Evolutionary conservation across 2,113 vertebrate species (phyloP), one percentile per base, ranked within the genome.

Genomic region (Passerina amoena): DNA sequence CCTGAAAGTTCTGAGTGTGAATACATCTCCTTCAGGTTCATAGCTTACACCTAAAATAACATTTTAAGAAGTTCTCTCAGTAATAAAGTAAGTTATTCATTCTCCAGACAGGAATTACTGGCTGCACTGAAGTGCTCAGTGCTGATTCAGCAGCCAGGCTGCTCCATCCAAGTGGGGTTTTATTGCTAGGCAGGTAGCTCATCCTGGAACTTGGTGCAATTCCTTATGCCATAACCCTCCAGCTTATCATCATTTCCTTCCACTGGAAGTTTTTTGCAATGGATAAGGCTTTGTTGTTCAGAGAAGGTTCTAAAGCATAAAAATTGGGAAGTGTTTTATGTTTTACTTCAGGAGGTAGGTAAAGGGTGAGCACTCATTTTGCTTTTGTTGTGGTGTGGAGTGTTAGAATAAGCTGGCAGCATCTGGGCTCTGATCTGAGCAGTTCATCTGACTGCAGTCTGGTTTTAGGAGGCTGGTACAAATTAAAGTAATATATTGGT

Each of bases 131-230:
- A 76, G 72, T 38, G 88, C 30, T 92, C 48, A 30, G 44, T 96
- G 96, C 96, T 95, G 93, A 96, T 71, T 95, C 94, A 96, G 96
- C 96, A 96, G 64, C 64, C 45, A 8, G 68, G 85, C 47, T 70
- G 82, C 63, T 84, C 77, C 66, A 88, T 86, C 86, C 61, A 65
- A 84, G 73, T 16, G 66, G 60, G 61, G 50, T 48, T 94, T 94
- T 95, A 85, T 72, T 82, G 90, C 76, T 64, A 48, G 56, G 60
- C 75, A 78, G 94, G 93, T 82, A 72, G 68, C 61, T 92, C 80
- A 57, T 85, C 71, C 92, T 91, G 79, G 14, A 65, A 76, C 65
- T 93, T 59, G 56, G 66, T 31, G 63, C 75, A 82, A 5, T 64
- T 86, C 69, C 91, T 86, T 82, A 92, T 64, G 72, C 60, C 35